phyloP scores from a whole-genome alignment of 2,113 vertebrate genomes.

The Pangasianodon gigas region DNA sequence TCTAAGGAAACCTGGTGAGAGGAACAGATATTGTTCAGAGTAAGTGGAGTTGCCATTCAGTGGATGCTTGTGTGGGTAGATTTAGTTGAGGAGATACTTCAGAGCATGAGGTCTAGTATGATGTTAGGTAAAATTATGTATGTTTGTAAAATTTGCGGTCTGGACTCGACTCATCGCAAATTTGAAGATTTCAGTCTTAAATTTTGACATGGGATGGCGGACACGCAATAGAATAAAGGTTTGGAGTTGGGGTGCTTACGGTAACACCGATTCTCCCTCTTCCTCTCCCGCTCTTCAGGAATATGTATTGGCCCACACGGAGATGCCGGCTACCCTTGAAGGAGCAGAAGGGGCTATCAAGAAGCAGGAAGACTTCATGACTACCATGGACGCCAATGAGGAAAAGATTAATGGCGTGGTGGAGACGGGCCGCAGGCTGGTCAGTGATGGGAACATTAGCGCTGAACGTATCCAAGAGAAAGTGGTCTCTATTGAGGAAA shows the following conservation, averaged over 20 bases:
- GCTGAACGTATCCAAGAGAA: slow-evolving; percentile 96
- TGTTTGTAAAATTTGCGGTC: background rate
- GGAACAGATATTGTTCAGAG: background rate
- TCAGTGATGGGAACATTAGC: slow-evolving; percentile 91
- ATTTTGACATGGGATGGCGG: too few species aligned
- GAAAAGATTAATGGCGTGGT: slow-evolving; percentile 95
- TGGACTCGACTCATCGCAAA: background rate
- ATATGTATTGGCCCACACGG: slow-evolving; percentile 93
- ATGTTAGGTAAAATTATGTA: too few species aligned
- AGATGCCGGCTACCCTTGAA: slow-evolving; percentile 95
- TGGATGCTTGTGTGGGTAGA: background rate
- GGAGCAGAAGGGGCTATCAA: slow-evolving; percentile 95
- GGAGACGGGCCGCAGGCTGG: slow-evolving; percentile 88
- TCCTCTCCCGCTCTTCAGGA: slow-evolving; percentile 73
- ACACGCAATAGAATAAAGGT: background rate
- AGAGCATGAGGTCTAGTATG: background rate
- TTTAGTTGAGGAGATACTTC: background rate
- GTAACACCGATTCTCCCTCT: background rate
- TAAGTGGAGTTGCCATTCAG: background rate
- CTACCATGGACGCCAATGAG: slow-evolving; percentile 97
- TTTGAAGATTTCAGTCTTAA: background rate
- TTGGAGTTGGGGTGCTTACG: background rate
- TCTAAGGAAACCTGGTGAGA: background rate
- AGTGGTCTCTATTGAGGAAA: slow-evolving; percentile 93
- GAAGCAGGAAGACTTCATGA: slow-evolving; percentile 99